Evolutionary conservation across 2,888 invertebrate species (phyloP), one percentile per base, ranked within the genome.

Genomic region (Corbicula japonica): DNA sequence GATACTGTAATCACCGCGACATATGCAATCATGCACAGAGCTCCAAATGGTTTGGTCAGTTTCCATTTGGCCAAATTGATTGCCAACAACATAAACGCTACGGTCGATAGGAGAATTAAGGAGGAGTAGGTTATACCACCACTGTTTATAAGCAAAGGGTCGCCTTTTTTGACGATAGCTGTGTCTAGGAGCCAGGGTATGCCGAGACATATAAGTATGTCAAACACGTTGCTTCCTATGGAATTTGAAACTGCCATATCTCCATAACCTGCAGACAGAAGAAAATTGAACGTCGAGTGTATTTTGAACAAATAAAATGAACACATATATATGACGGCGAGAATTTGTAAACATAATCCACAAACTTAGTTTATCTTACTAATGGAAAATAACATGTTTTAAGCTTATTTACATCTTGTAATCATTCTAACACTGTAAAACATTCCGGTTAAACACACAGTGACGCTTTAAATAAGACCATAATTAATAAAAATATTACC

Each of bases 41-140:
- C 80, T 15, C 98, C 98, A 4, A 96, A 95, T 61, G 94, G 94
- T 90, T 95, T 96, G 83, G 96, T 96, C 35, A 98, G 93, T 41
- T 79, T 87, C 93, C 93, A 93, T 52, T 95, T 96, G 83, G 95
- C 96, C n/a, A 95, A 89, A 28, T 95, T 95, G 1, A 97, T 94
- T 0, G 96, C 95, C 0, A 95, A 71, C 93, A 96, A 96, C 6
- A 98, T 95, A 5, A 95, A 94, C 1, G 95, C 84, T 0, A 97
- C 96, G 5, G 97, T 97, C 0, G 96, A 92, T 26, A 98, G 94
- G 0, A 98, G 95, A 1, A 96, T 96, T 52, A 96, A 94, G 12
- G 97, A 96, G 5, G 97, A 97, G 92, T 97, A 98, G 87, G 96
- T 96, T 46, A 98, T 95, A 0, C 97, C 97, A 1, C 95, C 95